Conservation (phyloP, 2,797 vertebrate species). For the Coccyzus lansbergi region DNA sequence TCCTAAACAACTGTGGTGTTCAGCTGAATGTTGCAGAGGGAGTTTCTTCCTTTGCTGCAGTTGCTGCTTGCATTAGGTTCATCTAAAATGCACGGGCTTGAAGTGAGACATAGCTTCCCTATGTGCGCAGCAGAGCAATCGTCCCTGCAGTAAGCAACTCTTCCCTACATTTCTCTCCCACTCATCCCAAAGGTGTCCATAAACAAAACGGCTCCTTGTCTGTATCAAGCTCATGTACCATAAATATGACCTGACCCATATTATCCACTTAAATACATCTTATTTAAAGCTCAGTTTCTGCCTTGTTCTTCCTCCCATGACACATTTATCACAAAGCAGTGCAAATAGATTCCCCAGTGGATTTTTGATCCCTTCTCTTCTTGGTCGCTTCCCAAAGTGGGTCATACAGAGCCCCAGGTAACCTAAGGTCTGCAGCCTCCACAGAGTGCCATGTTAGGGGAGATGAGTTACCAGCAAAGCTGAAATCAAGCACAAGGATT, state of each 20-base stretch:
- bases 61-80: not conserved
- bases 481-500: not conserved
- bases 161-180: not conserved
- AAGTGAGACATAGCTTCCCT: not conserved
- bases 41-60: slow-evolving; percentile 9
- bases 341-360: not conserved
- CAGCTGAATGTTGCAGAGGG: not conserved
- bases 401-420: not conserved
- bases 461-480: not conserved
- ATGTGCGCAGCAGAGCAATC: not conserved
- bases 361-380: not conserved
- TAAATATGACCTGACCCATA: slow-evolving; percentile 21
- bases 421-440: not conserved
- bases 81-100: not conserved
- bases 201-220: not conserved
- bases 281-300: not conserved
- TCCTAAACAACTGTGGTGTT: not conserved
- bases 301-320: not conserved
- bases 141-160: not conserved
- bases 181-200: not conserved
- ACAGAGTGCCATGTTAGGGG: not conserved
- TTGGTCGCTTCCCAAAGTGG: not conserved
- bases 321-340: not conserved
- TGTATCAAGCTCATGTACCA: not conserved
- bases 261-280: not conserved